phyloP scores from a whole-genome alignment of 2,113 vertebrate species.

The Nesogale talazaci region DNA sequence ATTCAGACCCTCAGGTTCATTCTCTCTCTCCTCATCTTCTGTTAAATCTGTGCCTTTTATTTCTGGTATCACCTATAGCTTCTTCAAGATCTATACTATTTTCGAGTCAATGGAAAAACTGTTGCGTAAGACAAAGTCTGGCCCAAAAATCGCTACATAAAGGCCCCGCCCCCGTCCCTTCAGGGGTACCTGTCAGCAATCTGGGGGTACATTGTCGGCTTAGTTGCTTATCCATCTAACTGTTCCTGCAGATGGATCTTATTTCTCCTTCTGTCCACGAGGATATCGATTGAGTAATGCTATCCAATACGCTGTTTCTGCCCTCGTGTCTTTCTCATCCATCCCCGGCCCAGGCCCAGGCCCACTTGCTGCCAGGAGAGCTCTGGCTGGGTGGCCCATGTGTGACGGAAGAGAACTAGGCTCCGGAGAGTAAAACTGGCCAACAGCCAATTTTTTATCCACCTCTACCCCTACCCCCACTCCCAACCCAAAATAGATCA shows the following conservation, averaged over 20 bases:
- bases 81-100: background rate
- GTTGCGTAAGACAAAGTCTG: background rate
- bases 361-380: background rate
- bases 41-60: background rate
- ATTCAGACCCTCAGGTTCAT: background rate
- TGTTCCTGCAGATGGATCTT: background rate
- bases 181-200: background rate
- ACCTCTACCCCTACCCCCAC: too few relatives aligned
- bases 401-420: background rate
- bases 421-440: background rate
- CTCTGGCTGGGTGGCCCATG: background rate
- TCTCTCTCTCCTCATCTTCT: background rate
- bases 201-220: background rate
- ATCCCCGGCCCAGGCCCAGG: background rate
- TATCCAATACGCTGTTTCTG: background rate
- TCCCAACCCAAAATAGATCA: background rate
- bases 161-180: too few relatives aligned
- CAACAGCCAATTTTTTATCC: background rate
- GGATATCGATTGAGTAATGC: background rate
- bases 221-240: background rate
- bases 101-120: conserved; percentile 13
- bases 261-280: background rate
- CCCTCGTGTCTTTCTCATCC: background rate
- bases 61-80: background rate
- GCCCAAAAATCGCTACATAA: background rate